Conservation (phyloP, 1,140 invertebrate species). For the Ceratosolen solmsi region DNA sequence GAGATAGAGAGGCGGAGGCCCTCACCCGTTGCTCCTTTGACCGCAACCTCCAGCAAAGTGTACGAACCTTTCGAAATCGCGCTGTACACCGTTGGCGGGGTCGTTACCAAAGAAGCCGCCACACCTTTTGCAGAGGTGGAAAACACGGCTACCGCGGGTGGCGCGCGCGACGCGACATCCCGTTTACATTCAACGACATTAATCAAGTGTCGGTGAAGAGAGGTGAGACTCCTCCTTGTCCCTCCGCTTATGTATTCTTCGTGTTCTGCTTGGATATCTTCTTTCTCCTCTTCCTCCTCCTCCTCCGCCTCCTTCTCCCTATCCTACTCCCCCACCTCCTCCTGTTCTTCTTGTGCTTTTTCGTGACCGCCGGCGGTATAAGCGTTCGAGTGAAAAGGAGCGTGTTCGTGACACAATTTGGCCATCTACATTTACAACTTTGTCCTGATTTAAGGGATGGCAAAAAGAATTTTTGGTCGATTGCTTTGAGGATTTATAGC, state of each 20-base stretch:
- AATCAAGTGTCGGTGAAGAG: conserved; percentile 2
- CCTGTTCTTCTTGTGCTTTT: neutral
- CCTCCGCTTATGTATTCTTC: too few relatives aligned
- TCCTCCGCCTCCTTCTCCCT: neutral
- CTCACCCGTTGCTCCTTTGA: conserved; percentile 1
- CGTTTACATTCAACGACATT: conserved; percentile 36
- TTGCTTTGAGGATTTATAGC: neutral
- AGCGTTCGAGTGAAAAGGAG: neutral
- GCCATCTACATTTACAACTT: neutral
- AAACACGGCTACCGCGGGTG: conserved; percentile 35
- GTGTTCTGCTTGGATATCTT: too few relatives aligned
- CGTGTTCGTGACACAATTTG: neutral
- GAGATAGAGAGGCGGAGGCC: neutral
- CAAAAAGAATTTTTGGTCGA: neutral
- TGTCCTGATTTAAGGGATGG: neutral
- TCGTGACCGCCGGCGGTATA: neutral
- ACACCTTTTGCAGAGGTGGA: conserved; percentile 22
- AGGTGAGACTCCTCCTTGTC: neutral
- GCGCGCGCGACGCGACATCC: neutral
- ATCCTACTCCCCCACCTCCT: neutral
- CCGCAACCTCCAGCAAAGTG: conserved; percentile 29
- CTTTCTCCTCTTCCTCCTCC: too few relatives aligned
- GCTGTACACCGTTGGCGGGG: neutral
- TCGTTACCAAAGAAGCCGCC: conserved; percentile 30
- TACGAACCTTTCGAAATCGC: neutral